Percentiles rank a stretch among this genome's conserved stretches.
Evolutionary conservation across 53 echinoderm and acorn worm genomes (phyloP).

Genomic region (Crossaster papposus): DNA sequence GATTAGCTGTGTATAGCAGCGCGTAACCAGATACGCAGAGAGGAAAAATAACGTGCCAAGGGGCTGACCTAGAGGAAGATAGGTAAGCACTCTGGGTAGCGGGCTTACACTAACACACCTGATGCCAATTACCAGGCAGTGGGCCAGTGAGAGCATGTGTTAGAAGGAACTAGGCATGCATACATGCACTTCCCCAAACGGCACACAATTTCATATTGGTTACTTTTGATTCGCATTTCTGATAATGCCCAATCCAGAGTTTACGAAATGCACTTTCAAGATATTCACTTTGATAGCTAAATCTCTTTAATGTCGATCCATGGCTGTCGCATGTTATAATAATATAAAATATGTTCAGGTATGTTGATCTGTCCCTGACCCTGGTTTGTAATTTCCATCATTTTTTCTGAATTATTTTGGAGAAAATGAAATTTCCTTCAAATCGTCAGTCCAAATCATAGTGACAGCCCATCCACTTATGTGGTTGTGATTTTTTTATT

Average conservation of each 20-base stretch:
- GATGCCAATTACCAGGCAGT: conserved; percentile 16
- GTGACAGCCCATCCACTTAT: conserved; percentile 1
- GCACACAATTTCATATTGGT: neutral
- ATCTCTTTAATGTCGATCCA: too few relatives aligned
- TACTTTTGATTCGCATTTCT: neutral
- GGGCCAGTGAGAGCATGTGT: neutral
- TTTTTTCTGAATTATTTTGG: conserved; percentile 16
- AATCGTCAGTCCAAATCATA: neutral
- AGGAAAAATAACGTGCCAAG: conserved; percentile 57
- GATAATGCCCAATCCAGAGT: too few relatives aligned
- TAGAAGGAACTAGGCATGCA: neutral
- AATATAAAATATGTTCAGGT: neutral
- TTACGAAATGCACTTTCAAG: too few relatives aligned
- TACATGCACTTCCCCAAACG: neutral
- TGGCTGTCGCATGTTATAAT: too few relatives aligned
- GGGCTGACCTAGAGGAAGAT: conserved; percentile 31
- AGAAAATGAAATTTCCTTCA: conserved; percentile 24
- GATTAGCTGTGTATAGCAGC: conserved; percentile 30
- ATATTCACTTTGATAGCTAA: too few relatives aligned
- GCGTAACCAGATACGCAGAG: conserved; percentile 30
- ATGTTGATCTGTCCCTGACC: neutral
- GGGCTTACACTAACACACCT: conserved; percentile 43
- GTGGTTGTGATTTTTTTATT: conserved; percentile 1
- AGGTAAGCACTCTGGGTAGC: conserved; percentile 40
- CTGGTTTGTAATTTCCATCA: neutral